Base-by-base conservation (phyloP, 2,888 invertebrate genomes). In the Criorhina ranunculi region DNA sequence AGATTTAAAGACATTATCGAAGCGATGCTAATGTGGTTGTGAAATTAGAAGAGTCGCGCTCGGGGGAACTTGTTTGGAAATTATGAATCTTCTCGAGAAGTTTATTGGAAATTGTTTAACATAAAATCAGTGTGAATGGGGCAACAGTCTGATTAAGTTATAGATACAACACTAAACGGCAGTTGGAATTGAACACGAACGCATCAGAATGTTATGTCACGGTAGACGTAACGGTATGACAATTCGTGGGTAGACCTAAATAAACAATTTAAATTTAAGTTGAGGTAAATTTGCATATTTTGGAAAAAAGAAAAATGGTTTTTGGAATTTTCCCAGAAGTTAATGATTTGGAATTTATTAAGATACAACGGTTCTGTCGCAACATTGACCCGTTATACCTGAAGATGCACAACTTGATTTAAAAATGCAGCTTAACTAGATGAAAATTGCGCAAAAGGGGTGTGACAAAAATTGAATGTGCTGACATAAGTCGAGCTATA, bases 121-220 rank as follows among this genome's bases (percentile, higher is more conserved):
- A 29, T 51, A n/a, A 31, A 31, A 51, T n/a, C 51, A 12, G 31
- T 51, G 51, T 31, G 31, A 51, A 51, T 51, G 7, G 51, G 29
- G 29, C n/a, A 12, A 31, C n/a, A n/a, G n/a, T 15, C 12, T 35
- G 15, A 55, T 31, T 33, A 33, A 31, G 33, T 55, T 55, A 15
- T 15, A 31, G 53, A 33, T 55, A 29, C 51, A 51, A 19, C 9
- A 19, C 19, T 19, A 4, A 9, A 46, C 24, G 9, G 9, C 11
- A 19, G 17, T 17, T 17, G 3, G n/a, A 19, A 9, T 19, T 11
- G 2, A 19, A 46, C 19, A 11, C 19, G 17, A 19, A 46, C 9
- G 19, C 17, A 19, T 9, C 17, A 46, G 17, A 11, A 11, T 46
- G 19, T 46, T 46, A 46, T 46, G 46, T 46, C 46, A 46, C 9